Conservation (phyloP, 2,113 vertebrate species). For the Ophiodon elongatus region DNA sequence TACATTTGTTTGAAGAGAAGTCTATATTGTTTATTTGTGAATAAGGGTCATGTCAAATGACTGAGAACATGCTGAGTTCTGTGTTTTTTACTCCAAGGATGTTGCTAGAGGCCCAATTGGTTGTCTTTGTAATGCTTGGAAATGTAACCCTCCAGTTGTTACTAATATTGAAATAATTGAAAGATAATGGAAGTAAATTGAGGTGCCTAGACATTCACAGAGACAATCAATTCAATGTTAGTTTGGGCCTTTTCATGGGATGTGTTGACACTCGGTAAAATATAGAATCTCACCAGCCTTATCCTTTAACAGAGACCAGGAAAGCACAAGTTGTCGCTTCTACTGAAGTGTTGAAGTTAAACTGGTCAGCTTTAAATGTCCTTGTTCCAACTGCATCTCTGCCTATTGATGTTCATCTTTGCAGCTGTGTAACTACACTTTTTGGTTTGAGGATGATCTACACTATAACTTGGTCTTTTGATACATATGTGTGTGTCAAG, state of each 20-base stretch:
- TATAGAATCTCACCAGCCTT: neutral
- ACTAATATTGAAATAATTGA: too few species aligned
- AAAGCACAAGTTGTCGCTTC: neutral
- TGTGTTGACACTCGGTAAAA: neutral
- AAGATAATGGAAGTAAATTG: too few species aligned
- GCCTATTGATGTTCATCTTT: neutral
- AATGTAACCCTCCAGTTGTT: too few species aligned
- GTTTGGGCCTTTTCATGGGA: neutral
- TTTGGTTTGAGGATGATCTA: neutral
- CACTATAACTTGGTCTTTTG: conserved; percentile 7
- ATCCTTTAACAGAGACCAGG: neutral
- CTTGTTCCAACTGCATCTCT: neutral
- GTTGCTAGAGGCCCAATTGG: too few species aligned
- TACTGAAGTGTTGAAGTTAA: neutral
- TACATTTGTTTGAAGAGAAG: too few species aligned
- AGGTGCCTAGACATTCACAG: too few species aligned
- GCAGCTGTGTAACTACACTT: neutral
- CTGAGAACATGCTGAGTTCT: too few species aligned
- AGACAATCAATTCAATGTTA: neutral
- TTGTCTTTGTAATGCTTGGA: too few species aligned
- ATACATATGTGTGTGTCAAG: neutral
- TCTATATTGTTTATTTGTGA: too few species aligned
- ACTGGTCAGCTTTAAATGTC: conserved; percentile 15
- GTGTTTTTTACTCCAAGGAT: too few species aligned
- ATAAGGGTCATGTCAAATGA: too few species aligned